Evolutionary conservation across 2,113 vertebrate species (phyloP).

Genomic region (Dunckerocampus dactyliophorus): DNA sequence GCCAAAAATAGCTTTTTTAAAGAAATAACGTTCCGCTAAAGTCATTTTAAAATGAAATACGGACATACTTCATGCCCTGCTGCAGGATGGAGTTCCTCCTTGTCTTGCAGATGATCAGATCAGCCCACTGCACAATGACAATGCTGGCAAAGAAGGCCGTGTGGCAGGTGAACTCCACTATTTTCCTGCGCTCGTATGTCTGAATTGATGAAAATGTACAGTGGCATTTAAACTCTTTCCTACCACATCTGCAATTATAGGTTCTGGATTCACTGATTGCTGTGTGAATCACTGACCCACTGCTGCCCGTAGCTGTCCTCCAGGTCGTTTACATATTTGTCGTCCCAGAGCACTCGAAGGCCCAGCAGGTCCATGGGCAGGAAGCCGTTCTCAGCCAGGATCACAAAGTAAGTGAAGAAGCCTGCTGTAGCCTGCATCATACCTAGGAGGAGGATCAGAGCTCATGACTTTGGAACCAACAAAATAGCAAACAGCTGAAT

Average conservation of each 20-base stretch:
- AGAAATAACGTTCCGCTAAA: neutral
- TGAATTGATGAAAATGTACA: constrained; percentile 28
- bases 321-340: constrained; percentile 83
- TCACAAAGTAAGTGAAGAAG: constrained; percentile 95
- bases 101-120: constrained; percentile 93
- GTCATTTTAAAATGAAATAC: neutral
- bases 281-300: constrained; percentile 76
- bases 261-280: neutral
- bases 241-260: neutral
- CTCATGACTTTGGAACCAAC: neutral
- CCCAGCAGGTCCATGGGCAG: constrained; percentile 81
- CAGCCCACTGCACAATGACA: constrained; percentile 89
- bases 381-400: constrained; percentile 94
- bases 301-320: constrained; percentile 86
- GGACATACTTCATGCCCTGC: constrained; percentile 88
- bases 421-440: constrained; percentile 93
- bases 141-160: constrained; percentile 90
- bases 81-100: constrained; percentile 88
- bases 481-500: neutral
- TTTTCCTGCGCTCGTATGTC: constrained; percentile 91
- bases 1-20: neutral
- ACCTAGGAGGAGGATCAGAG: constrained; percentile 47
- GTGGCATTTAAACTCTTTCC: neutral
- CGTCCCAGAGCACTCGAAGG: constrained; percentile 84
- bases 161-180: constrained; percentile 92